Conservation (phyloP, 2,888 invertebrate genomes). For the Scaptomyza parva region DNA sequence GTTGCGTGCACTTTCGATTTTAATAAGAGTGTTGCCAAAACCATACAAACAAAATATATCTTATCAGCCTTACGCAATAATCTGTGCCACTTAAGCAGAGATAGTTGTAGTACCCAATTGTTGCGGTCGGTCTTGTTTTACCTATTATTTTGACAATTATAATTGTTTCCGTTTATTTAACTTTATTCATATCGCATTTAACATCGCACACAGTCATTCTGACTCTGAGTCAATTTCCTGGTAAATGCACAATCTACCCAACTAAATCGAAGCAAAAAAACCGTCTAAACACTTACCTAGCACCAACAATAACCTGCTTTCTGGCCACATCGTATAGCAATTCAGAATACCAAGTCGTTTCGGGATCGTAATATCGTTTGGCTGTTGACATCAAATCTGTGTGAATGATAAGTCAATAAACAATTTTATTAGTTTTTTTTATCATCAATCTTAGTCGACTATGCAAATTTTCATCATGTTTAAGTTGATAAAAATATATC, state of each 20-base stretch:
- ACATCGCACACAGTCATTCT: slow-evolving; percentile 41
- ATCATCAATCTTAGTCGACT: neutral
- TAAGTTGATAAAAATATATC: no score
- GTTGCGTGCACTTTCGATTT: slow-evolving; percentile 62
- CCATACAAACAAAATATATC: slow-evolving; percentile 3
- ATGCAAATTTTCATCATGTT: neutral
- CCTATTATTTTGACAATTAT: slow-evolving; percentile 8
- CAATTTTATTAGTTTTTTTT: slow-evolving; percentile 6
- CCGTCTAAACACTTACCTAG: slow-evolving; percentile 89
- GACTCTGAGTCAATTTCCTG: slow-evolving; percentile 45
- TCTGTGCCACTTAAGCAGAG: slow-evolving; percentile 10
- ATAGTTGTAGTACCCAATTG: neutral
- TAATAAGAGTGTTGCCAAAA: slow-evolving; percentile 19
- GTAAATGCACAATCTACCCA: slow-evolving; percentile 26
- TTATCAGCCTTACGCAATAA: slow-evolving; percentile 59
- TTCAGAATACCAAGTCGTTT: slow-evolving; percentile 92
- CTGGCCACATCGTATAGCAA: slow-evolving; percentile 94
- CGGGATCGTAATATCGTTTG: slow-evolving; percentile 90
- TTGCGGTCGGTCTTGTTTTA: neutral
- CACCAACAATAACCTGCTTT: slow-evolving; percentile 95
- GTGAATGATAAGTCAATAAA: slow-evolving; percentile 18
- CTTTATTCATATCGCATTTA: slow-evolving; percentile 23
- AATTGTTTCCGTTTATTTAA: slow-evolving; percentile 25
- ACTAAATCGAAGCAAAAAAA: slow-evolving; percentile 3
- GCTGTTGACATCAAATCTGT: slow-evolving; percentile 89